Base-by-base conservation (phyloP, 2,113 vertebrate genomes). In the Geococcyx californianus region DNA sequence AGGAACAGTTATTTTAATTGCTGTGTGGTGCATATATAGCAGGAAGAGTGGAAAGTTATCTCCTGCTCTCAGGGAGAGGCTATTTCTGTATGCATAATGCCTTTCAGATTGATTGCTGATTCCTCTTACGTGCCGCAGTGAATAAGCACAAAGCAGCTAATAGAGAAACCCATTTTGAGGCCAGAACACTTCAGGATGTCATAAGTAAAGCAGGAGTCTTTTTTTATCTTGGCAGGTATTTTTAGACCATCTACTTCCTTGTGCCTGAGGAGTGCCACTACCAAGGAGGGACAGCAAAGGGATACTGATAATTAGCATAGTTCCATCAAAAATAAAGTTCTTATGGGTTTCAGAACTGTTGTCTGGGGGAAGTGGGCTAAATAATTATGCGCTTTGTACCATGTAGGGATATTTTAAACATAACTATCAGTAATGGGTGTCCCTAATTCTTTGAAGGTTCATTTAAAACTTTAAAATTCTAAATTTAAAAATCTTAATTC, bases 21-120 rank as follows among this genome's bases (percentile, higher is more conserved):
- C 42, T 86, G 51, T 60, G 31, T 83, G 64, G 76, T 64, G 64
- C 56, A 19, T 42, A 34, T 19, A 56, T 52, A 84, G 49, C 45
- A 78, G n/a, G 62, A 93, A 75, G 80, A 58, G 76, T 44, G 59
- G 66, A 88, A 88, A 93, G 63, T 75, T 84, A 78, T 92, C 79
- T 88, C 52, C 47, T 29, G 38, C 76, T 90, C 79, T 80, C 42
- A 38, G 84, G 73, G 66, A 92, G 75, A 94, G 79, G 83, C 76
- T 97, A 94, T 92, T 96, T 92, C 94, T 93, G 38, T 75, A 81
- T 72, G 36, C 24, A 28, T 93, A 92, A 92, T 93, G 90, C 66
- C 70, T 87, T 90, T 90, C 54, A 89, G 81, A 93, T 90, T 84
- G 92, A 94, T 96, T 93, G 88, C 92, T 68, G 75, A 72, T 90